Evolutionary conservation across 2,113 vertebrate species (phyloP).

Genomic region (Okapia johnstoni): DNA sequence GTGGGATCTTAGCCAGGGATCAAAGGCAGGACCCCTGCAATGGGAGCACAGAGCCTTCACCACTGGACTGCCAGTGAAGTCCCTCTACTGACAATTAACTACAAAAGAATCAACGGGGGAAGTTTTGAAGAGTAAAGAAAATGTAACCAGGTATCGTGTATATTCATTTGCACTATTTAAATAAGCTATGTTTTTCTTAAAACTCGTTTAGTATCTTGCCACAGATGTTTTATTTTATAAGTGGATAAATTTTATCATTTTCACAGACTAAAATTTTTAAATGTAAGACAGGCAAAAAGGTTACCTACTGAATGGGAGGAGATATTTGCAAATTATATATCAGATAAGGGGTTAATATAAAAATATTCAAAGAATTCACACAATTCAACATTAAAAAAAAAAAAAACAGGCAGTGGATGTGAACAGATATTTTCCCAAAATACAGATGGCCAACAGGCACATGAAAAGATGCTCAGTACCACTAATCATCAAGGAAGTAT

Average conservation of each 20-base stretch:
- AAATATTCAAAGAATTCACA: not conserved
- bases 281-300: not conserved
- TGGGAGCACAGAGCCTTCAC: not conserved
- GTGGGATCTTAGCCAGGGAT: not conserved
- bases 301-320: not conserved
- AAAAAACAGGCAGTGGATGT: not conserved
- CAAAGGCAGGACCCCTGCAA: not conserved
- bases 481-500: not conserved
- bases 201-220: slow-evolving; percentile 9
- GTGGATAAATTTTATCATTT: not conserved
- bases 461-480: not conserved
- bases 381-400: not conserved
- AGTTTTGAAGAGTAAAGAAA: not conserved
- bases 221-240: slow-evolving; percentile 17
- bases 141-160: not conserved
- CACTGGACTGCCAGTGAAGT: not conserved
- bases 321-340: not conserved
- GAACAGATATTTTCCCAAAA: not conserved
- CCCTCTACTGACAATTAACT: slow-evolving; percentile 15
- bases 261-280: not conserved
- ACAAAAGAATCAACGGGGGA: not conserved
- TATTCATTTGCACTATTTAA: not conserved
- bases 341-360: not conserved
- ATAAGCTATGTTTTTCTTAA: not conserved
- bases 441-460: not conserved